Percentiles rank a stretch among this genome's conserved stretches.
These are phyloP conservation scores for Lindbergichthys nudifrons DNA, from an alignment of 2,797 vertebrate genomes.

Conservation along the genomic window DNA sequence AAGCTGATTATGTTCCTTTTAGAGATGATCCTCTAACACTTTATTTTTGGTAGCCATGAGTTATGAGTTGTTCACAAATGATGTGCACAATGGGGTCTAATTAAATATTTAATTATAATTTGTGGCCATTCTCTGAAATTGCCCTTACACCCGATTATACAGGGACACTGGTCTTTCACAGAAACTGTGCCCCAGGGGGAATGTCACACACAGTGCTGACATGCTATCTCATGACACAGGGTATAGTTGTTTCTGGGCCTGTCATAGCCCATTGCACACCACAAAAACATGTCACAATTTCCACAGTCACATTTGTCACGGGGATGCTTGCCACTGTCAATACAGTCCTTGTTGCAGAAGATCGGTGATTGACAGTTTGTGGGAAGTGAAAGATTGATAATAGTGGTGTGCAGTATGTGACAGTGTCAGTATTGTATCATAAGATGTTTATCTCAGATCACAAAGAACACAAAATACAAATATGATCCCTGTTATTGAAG, in stretches of 20 bases:
- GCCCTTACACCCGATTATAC: constrained; percentile 22
- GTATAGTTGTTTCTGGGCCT: constrained; percentile 31
- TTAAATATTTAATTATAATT: constrained; percentile 62
- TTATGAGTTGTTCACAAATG: constrained; percentile 62
- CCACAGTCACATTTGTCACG: constrained; percentile 41
- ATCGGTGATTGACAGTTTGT: constrained; percentile 25
- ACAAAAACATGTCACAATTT: constrained; percentile 49
- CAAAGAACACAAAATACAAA: not conserved
- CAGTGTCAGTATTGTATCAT: not conserved
- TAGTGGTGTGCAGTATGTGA: constrained; percentile 10
- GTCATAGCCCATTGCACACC: constrained; percentile 40
- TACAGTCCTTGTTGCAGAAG: constrained; percentile 9
- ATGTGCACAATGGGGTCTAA: constrained; percentile 56
- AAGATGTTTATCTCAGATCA: not conserved
- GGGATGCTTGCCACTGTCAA: constrained; percentile 26
- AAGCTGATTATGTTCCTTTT: constrained; percentile 61
- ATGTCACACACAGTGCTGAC: constrained; percentile 50
- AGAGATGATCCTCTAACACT: constrained; percentile 60
- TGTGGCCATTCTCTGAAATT: constrained; percentile 24
- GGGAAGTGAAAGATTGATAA: constrained; percentile 25
- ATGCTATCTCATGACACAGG: constrained; percentile 44
- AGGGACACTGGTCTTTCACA: constrained; percentile 26
- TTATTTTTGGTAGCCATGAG: constrained; percentile 52
- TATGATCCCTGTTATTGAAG: not conserved
- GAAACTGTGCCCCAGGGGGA: constrained; percentile 38